Evolutionary conservation across 2,113 vertebrate genomes (phyloP), one percentile per base, ranked within the genome.

Genomic region (Balaenoptera acutorostrata): DNA sequence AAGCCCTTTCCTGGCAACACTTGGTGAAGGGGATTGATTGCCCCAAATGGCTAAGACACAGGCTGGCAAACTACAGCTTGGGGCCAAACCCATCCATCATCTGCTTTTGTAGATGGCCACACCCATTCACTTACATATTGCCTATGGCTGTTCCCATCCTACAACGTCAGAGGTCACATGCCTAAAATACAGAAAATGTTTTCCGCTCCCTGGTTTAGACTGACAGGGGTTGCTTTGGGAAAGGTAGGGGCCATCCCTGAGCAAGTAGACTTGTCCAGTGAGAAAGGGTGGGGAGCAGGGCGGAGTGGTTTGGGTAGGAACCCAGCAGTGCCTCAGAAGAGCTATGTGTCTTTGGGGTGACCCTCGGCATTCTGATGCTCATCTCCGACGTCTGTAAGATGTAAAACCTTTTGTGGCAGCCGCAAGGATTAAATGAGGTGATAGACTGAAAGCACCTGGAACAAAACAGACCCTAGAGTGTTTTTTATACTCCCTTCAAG

Each of bases 341-440:
- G 23, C 39, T 25, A 13, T 31, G 46, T 8, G 33, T 69, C 41
- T 82, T 39, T 33, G 49, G 33, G 57, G 59, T 7, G 8, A 39
- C 39, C 36, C n/a, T 25, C 0, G 5, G 15, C 64, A 17, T 12
- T 18, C 9, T 10, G 29, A 39, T 18, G n/a, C 46, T 46, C 11
- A 3, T 64, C 10, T 31, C 57, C n/a, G 23, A 8, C 2, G 0
- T 12, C 55, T 7, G 2, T 8, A n/a, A 21, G 17, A 11, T 8
- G 15, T 6, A 33, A 49, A 23, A 8, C 0, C 17, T 15, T 6
- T 8, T 3, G 18, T 64, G 3, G 59, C 14, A 2, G n/a, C 31
- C 2, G 36, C 21, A 29, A 46, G 15, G 46, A 68, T 15, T 29
- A 15, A 69, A 17, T 6, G 9, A 63, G 44, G 74, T 6, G 31